Evolutionary conservation across 1,140 invertebrate genomes (phyloP).

Genomic region (Drosophila biarmipes): DNA sequence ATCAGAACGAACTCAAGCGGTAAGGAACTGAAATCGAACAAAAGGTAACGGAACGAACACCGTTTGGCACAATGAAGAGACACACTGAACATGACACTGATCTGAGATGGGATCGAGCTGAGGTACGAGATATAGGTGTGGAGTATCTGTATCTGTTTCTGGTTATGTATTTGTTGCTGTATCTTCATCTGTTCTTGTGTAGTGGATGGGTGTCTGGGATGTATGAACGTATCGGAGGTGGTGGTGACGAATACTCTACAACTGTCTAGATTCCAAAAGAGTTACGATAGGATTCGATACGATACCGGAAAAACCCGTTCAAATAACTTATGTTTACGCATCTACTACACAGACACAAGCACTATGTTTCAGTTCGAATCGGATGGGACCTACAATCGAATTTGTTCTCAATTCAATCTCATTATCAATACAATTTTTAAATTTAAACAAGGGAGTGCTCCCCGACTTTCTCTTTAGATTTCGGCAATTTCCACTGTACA

Average conservation of each 20-base stretch:
- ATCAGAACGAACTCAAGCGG: constrained; percentile 50
- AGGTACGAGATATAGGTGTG: constrained; percentile 45
- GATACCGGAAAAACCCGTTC: constrained; percentile 52
- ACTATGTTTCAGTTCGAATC: constrained; percentile 58
- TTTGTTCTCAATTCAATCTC: constrained; percentile 34
- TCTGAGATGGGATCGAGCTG: constrained; percentile 54
- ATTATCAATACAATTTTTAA: constrained; percentile 36
- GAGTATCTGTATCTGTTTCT: constrained; percentile 48
- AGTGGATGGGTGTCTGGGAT: constrained; percentile 31
- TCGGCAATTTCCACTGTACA: constrained; percentile 65
- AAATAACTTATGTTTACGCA: constrained; percentile 21
- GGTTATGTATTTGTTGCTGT: constrained; percentile 51
- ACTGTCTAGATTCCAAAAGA: constrained; percentile 45
- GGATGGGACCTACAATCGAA: constrained; percentile 52
- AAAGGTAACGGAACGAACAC: constrained; percentile 52
- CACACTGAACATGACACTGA: constrained; percentile 65
- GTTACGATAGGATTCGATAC: constrained; percentile 33
- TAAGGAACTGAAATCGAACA: constrained; percentile 45
- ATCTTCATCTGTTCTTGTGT: constrained; percentile 32
- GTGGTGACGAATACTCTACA: constrained; percentile 54
- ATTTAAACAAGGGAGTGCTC: background rate
- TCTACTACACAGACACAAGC: constrained; percentile 81
- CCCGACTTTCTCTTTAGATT: constrained; percentile 11
- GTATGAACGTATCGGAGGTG: constrained; percentile 42
- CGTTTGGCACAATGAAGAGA: constrained; percentile 70